Base-by-base conservation (phyloP, 2,797 vertebrate genomes). In the Triplophysa yarkandensis region DNA sequence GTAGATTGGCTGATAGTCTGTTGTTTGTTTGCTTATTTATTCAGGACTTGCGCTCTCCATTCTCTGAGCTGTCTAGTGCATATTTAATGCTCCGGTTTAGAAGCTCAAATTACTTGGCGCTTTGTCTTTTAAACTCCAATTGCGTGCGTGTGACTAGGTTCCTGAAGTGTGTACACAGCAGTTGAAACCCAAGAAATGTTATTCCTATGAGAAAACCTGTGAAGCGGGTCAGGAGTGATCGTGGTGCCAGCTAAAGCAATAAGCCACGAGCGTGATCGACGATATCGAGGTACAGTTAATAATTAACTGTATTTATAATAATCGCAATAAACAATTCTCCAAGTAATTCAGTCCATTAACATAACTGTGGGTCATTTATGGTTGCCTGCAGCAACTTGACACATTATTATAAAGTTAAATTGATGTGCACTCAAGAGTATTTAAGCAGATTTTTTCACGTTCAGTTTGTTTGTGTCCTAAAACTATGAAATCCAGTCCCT, bases 11-110 rank as follows among this genome's bases (percentile, higher is more conserved):
- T 58, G 39, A 58, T 68, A 46, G 68, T 77, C 44, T 76, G 62
- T 71, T 60, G 62, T 68, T 64, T 79, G 66, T 70, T 79, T 79
- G 27, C 54, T 74, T 67, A 63, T 80, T 71, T 77, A 68, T 78
- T 80, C 65, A 69, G 36, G 52, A 60, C 34, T 62, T 43, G 52
- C 61, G 50, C 62, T 74, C 72, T 63, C 50, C 79, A 85, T 86
- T 81, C 87, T 87, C 86, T 87, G 87, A 88, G 86, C 86, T 88
- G 86, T 87, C 85, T 86, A 79, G 87, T 90, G 89, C 89, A 90
- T 91, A 89, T 91, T 90, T 91, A 86, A 91, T 91, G 78, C 82
- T 82, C 82, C 85, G 77, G 71, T 86, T 81, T 84, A 86, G 89
- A 87, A 89, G 71, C 71, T 74, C 71, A 65, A 17, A 73, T 73